phyloP scores from a whole-genome alignment of 53 echinoderm and acorn worm species.

The Hippasteria phrygiana region DNA sequence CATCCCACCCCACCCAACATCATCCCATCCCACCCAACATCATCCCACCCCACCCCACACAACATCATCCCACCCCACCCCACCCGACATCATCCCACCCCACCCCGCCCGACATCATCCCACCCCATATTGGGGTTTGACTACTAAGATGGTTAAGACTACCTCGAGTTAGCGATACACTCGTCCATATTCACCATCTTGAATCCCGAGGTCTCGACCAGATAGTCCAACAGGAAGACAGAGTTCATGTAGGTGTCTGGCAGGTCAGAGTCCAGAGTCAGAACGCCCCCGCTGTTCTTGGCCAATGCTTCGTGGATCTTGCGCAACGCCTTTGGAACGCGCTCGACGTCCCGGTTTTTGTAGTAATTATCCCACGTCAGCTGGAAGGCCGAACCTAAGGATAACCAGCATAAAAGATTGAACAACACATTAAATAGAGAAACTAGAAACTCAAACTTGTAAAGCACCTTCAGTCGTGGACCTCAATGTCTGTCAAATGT shows the following conservation, averaged over 20 bases:
- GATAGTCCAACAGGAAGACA: constrained; percentile 73
- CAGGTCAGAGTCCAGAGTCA: constrained; percentile 68
- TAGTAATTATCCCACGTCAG: constrained; percentile 60
- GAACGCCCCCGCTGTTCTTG: constrained; percentile 57
- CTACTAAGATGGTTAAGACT: background rate
- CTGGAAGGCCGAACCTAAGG: background rate
- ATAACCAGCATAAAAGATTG: no score
- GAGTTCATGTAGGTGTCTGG: constrained; percentile 71
- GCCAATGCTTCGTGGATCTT: constrained; percentile 47
- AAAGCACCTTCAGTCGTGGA: no score
- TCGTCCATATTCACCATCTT: constrained; percentile 28
- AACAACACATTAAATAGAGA: no score
- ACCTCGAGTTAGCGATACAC: constrained; percentile 30
- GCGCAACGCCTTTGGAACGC: constrained; percentile 69
- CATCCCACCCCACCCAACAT: no score
- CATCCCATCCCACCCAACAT: no score
- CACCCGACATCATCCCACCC: no score
- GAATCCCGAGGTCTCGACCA: constrained; percentile 69
- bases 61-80: no score
- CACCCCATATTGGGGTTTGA: background rate
- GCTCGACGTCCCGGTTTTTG: constrained; percentile 66
- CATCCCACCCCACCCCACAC: no score
- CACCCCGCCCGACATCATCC: background rate
- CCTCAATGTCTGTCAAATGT: no score
- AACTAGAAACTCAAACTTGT: no score